Percentiles rank a stretch among this genome's conserved stretches.
phyloP scores from a whole-genome alignment of 1,140 invertebrate species.

The Mactra quadrangularis region DNA sequence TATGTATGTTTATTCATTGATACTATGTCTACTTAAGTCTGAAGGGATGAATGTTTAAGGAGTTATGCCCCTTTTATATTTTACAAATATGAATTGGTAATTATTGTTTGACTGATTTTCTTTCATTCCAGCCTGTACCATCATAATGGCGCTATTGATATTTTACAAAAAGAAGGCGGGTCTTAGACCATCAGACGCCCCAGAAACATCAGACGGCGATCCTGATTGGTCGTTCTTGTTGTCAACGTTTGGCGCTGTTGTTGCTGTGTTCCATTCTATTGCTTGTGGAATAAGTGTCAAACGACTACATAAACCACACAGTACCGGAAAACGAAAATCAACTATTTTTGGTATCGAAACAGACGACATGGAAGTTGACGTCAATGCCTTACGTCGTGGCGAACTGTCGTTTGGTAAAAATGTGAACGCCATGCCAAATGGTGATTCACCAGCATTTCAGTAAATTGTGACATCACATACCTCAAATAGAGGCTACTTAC shows the following conservation, averaged over 20 bases:
- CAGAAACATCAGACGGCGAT: constrained; percentile 44
- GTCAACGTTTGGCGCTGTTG: constrained; percentile 13
- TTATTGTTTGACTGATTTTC: too few species aligned
- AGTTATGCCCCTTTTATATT: too few species aligned
- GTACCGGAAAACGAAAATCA: neutral
- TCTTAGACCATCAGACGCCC: constrained; percentile 40
- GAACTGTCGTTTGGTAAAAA: constrained; percentile 15
- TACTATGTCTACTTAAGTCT: too few species aligned
- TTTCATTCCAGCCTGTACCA: constrained; percentile 4
- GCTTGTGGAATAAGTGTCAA: neutral
- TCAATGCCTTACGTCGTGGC: constrained; percentile 40
- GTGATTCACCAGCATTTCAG: too few species aligned
- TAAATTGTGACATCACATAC: too few species aligned
- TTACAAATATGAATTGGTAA: too few species aligned
- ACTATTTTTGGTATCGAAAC: constrained; percentile 19
- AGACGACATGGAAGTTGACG: constrained; percentile 40
- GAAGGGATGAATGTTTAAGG: too few species aligned
- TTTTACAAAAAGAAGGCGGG: constrained; percentile 60
- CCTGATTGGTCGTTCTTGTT: constrained; percentile 45
- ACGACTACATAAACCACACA: neutral
- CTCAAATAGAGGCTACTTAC: too few species aligned
- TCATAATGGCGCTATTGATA: constrained; percentile 53
- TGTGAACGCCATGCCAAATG: constrained; percentile 14
- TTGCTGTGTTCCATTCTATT: constrained; percentile 23
- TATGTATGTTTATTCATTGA: too few species aligned